Percentiles rank a stretch among this genome's conserved stretches.
These are phyloP conservation scores for Prorops nasuta DNA, from an alignment of 1,140 invertebrate genomes.

Conservation along the genomic window DNA sequence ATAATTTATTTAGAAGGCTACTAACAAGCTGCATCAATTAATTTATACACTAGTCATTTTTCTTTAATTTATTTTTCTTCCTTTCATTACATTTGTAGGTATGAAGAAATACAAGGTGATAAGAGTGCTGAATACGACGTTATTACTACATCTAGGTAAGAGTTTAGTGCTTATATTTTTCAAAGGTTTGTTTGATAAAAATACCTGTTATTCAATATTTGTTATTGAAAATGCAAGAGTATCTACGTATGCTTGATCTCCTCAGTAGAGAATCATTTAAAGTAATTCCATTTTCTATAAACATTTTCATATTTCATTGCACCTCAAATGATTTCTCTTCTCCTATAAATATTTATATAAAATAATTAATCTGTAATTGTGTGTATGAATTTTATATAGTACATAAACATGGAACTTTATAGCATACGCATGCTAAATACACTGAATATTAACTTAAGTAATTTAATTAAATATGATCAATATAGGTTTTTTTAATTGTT, in stretches of 20 bases:
- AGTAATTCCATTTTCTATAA: too few species aligned
- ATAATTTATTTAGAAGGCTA: too few species aligned
- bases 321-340: too few species aligned
- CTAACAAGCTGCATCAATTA: too few species aligned
- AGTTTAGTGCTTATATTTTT: too few species aligned
- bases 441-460: not conserved
- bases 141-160: conserved; percentile 54
- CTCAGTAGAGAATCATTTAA: too few species aligned
- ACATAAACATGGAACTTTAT: conserved; percentile 9
- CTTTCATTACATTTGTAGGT: conserved; percentile 53
- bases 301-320: not conserved
- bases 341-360: too few species aligned
- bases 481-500: not conserved
- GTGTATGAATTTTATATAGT: too few species aligned
- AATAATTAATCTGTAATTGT: too few species aligned
- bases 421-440: conserved; percentile 11
- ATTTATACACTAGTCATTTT: conserved; percentile 16
- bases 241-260: too few species aligned
- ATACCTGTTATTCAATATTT: not conserved
- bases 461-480: not conserved
- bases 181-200: too few species aligned
- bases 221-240: too few species aligned
- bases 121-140: conserved; percentile 54
- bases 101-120: conserved; percentile 48
- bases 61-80: conserved; percentile 41